Percentiles rank a stretch among this genome's conserved stretches.
These are phyloP conservation scores for Pseudochromis fuscus DNA, from an alignment of 2,797 vertebrate species.

Conservation along the genomic window DNA sequence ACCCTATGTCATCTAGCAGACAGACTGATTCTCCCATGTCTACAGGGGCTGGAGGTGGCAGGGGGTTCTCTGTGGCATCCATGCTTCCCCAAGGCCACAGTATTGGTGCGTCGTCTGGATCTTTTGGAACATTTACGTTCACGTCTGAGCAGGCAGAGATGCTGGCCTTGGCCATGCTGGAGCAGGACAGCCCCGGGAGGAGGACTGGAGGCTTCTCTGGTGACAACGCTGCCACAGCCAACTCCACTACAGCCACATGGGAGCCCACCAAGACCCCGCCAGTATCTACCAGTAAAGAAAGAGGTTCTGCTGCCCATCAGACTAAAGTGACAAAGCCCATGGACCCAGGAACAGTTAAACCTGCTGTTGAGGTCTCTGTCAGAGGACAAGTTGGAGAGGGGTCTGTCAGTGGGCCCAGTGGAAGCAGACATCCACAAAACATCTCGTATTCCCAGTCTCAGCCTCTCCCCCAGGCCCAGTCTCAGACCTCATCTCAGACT, in stretches of 20 bases:
- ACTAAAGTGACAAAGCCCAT: conserved; percentile 82
- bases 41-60: conserved; percentile 88
- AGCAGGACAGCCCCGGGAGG: conserved; percentile 90
- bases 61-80: conserved; percentile 96
- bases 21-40: conserved; percentile 94
- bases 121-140: conserved; percentile 91
- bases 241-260: conserved; percentile 78
- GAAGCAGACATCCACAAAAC: conserved; percentile 85
- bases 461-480: conserved; percentile 78
- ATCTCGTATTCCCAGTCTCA: conserved; percentile 87
- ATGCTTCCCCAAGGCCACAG: conserved; percentile 93
- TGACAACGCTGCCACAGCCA: conserved; percentile 71
- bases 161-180: conserved; percentile 94
- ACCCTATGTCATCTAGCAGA: conserved; percentile 83
- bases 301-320: conserved; percentile 74
- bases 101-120: conserved; percentile 82
- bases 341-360: conserved; percentile 81
- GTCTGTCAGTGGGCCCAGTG: conserved; percentile 80
- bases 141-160: conserved; percentile 95
- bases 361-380: conserved; percentile 77
- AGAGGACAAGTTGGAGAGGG: conserved; percentile 85
- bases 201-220: conserved; percentile 74
- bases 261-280: conserved; percentile 80
- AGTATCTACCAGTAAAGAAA: conserved; percentile 78
- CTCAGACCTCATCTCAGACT: conserved; percentile 76